Evolutionary conservation across 2,888 invertebrate species (phyloP).

Genomic region (Mycalesis mineus): DNA sequence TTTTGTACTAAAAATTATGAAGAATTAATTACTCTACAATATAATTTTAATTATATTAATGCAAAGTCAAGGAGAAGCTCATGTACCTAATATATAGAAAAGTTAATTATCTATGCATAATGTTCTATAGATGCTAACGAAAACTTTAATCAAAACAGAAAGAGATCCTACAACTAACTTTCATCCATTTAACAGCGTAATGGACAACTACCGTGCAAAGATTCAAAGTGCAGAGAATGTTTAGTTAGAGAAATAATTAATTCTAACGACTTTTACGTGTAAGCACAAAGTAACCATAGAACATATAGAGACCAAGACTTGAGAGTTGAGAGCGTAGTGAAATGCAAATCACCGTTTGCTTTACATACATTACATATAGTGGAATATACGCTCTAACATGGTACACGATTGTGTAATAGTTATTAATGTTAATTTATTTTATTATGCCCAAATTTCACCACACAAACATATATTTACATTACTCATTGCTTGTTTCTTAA

Average conservation of each 20-base stretch:
- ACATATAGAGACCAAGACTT: not conserved
- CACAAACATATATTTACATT: no score
- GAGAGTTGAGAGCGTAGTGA: conserved; percentile 1
- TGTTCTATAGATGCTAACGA: not conserved
- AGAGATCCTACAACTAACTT: conserved; percentile 4
- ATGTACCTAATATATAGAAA: no score
- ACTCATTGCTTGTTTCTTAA: no score
- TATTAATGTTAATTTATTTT: not conserved
- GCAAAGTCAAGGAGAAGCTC: no score
- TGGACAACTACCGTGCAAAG: not conserved
- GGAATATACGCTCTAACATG: not conserved
- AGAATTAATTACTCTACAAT: no score
- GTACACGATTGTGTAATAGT: not conserved
- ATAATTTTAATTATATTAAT: no score
- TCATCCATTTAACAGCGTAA: conserved; percentile 1
- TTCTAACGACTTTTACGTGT: conserved; percentile 13
- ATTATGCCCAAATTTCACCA: not conserved
- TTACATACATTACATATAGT: not conserved
- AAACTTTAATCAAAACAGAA: conserved; percentile 5
- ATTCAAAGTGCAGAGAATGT: conserved; percentile 1
- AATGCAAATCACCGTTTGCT: not conserved
- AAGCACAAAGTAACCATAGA: not conserved
- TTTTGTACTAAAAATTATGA: no score
- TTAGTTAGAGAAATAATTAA: conserved; percentile 13
- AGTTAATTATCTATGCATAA: not conserved